These are phyloP conservation scores for Crotalus helleri DNA, from an alignment of 2,113 vertebrate species.

Conservation along the genomic window DNA sequence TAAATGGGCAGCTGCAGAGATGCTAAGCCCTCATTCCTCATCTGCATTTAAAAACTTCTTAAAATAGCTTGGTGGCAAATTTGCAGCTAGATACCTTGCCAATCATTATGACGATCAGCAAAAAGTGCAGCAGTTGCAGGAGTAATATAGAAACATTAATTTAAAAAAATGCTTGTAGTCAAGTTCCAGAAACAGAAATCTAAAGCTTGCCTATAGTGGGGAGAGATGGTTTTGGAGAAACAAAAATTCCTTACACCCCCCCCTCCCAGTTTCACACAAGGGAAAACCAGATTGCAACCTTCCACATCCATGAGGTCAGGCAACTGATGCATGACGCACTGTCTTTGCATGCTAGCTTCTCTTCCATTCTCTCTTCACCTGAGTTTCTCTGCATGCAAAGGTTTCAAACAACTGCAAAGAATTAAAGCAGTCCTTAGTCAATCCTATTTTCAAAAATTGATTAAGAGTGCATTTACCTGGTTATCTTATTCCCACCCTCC, in stretches of 20 bases:
- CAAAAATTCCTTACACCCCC: not conserved
- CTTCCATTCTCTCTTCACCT: not conserved
- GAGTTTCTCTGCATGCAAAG: not conserved
- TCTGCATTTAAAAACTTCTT: not conserved
- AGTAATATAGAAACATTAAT: not conserved
- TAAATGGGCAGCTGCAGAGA: not conserved
- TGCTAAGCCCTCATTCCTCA: not conserved
- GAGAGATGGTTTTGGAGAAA: not conserved
- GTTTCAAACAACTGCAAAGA: not conserved
- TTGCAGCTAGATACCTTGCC: not conserved
- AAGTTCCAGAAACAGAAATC: not conserved
- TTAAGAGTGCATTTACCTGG: not conserved
- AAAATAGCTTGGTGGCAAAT: not conserved
- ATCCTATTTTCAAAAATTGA: not conserved
- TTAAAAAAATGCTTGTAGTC: not conserved
- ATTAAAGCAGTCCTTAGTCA: not conserved
- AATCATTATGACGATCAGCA: not conserved
- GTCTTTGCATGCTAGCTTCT: not conserved
- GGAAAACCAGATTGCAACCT: not conserved
- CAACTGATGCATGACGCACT: not conserved
- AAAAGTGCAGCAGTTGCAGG: not conserved
- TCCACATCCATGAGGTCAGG: not conserved
- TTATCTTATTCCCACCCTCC: not conserved
- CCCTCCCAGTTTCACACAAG: not conserved
- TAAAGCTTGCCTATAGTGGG: not conserved